Evolutionary conservation across 2,888 invertebrate species (phyloP), one percentile per base, ranked within the genome.

Genomic region (Bombylius discolor): DNA sequence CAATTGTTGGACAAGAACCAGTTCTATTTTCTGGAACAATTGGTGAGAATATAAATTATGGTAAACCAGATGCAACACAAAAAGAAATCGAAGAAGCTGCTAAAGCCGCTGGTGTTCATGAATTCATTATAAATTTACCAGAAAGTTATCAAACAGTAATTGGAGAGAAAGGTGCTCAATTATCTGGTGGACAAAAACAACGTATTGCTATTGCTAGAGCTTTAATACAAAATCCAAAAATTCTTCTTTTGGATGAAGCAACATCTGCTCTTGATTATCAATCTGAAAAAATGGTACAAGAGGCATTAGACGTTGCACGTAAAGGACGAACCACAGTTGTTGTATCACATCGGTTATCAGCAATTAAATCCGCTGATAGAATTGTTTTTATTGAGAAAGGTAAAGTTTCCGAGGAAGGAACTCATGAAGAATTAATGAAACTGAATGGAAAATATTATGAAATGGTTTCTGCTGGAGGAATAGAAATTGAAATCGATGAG

Each of bases 1-100:
- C 89, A 0, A 81, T 92, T 6, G 93, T 94, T 13, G 88, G 90
- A 0, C 93, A 94, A 70, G 93, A 94, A 63, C 93, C 91, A 0
- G 85, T 89, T 5, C 77, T 94, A 8, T 93, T 94, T 70, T 83
- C 86, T 64, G 84, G 87, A 5, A 82, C 83, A 32, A 89, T 94
- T 58, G 66, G 68, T 0, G 81, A 82, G 60, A 82, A 82, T 66
- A 82, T 82, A 50, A 74, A 86, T 57, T 85, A 89, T 74, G 93
- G 93, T 58, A 82, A 83, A 64, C 80, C 81, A 12, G 74, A 75
- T 51, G 82, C 84, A 59, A 82, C 81, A 1, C 80, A 83, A 57
- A 79, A 81, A 58, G 87, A 87, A 66, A 81, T 89, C 60, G 79
- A 83, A 63, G 77, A 78, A 44, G 88, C 89, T 0, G 83, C 87